phyloP scores from a whole-genome alignment of 2,797 vertebrate genomes.

The Alcedo quadribrachys region DNA sequence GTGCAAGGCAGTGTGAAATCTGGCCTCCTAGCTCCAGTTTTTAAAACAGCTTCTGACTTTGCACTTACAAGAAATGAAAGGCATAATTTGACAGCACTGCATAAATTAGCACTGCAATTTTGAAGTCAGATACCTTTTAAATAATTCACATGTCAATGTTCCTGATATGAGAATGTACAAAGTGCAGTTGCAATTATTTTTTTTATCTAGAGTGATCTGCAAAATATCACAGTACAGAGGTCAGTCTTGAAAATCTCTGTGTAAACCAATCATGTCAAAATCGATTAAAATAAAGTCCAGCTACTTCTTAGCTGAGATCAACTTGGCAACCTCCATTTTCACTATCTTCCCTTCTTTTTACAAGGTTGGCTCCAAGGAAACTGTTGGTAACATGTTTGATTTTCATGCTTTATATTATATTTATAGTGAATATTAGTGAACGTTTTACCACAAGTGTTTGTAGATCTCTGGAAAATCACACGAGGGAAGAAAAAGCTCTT shows the following conservation, averaged over 20 bases:
- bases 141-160: constrained; percentile 62
- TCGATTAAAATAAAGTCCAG: constrained; percentile 27
- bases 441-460: background rate
- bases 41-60: constrained; percentile 67
- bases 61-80: constrained; percentile 57
- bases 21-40: constrained; percentile 52
- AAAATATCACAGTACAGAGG: constrained; percentile 32
- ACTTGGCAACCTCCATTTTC: background rate
- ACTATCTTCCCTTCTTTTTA: background rate
- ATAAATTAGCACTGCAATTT: constrained; percentile 67
- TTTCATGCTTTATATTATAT: background rate
- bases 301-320: background rate
- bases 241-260: constrained; percentile 4
- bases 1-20: constrained; percentile 68
- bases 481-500: background rate
- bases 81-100: constrained; percentile 63
- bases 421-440: background rate
- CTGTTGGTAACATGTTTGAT: background rate
- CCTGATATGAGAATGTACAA: constrained; percentile 41
- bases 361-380: background rate
- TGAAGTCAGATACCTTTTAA: constrained; percentile 66
- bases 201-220: constrained; percentile 32
- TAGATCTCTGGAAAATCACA: background rate
- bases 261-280: constrained; percentile 33
- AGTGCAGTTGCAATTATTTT: constrained; percentile 56